Evolutionary conservation across 2,797 vertebrate genomes (phyloP), one percentile per base, ranked within the genome.

Genomic region (Fundulus diaphanus): DNA sequence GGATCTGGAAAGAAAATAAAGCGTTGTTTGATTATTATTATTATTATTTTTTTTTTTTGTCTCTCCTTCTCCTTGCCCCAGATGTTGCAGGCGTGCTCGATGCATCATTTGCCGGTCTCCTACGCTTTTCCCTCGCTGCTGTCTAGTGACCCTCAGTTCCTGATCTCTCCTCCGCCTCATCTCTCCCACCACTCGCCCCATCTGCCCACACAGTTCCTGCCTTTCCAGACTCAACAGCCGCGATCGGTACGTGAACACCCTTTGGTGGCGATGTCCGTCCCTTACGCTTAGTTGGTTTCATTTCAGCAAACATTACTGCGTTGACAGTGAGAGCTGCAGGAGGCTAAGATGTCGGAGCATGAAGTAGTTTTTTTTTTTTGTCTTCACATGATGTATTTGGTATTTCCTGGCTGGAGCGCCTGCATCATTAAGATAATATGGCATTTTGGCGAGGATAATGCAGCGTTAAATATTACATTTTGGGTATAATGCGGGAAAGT

Each of bases 51-150:
- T 48, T 67, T 6, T 46, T 46, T 61, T 73, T 2, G 61, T 66
- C 49, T 29, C 27, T 0, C 27, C 27, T 48, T 48, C 16, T 13
- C 52, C 72, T 27, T 40, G 33, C 68, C 65, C 77, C 92, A 99
- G 98, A 96, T 99, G 97, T 95, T 99, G 80, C 97, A 97, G 78
- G 96, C 97, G 0, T 99, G 98, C 91, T 99, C 98, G 29, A 96
- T 99, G 91, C 97, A 99, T 91, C 98, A 99, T 92, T 94, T 99
- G 82, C 98, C 98, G 3, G 96, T 99, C 80, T 97, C 97, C 65
- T 99, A 98, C 76, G 95, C 97, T 22, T 99, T 99, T 84, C 97
- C 98, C 12, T 98, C 98, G 13, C 95, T 99, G 81, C 94, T 99
- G 85, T 97, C 98, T 90, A 96, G 96, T 72, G 97, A 99, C 79